Base-by-base conservation (phyloP, 2,113 vertebrate genomes). In the Poecilia latipinna region DNA sequence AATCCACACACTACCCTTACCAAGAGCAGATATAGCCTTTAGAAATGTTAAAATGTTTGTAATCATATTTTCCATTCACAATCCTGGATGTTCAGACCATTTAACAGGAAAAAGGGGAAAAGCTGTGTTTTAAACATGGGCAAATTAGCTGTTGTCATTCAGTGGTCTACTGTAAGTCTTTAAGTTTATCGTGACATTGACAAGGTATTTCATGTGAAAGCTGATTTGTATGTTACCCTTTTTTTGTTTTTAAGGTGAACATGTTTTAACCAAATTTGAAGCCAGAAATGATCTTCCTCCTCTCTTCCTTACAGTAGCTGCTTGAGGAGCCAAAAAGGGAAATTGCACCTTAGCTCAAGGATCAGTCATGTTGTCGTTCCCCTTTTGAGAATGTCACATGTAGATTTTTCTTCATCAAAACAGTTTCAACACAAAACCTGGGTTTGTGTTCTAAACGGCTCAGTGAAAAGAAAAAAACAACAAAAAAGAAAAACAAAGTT, bases 281-380 rank as follows among this genome's bases (percentile, higher is more conserved):
- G n/a, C 60, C 29, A 72, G 74, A 82, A 82, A 74, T 42, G 29
- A 44, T 75, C 86, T 82, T 80, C 82, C 91, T 93, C 72, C 54
- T 68, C 68, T 44, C 68, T 67, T 66, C 33, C 19, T 60, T 69
- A 68, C 61, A 42, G 64, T 42, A 64, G 31, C 57, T 39, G 78
- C 31, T 77, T 22, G 26, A 26, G 26, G 32, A 70, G 39, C 60
- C 60, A 51, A 33, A 24, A 84, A 61, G 64, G 32, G 54, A 61
- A 12, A 65, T 13, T 51, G 0, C 33, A 62, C 64, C 32, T 78
- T 32, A 77, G 57, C 74, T 77, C 79, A 84, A 86, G 26, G 26
- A 26, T 42, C 65, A 26, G 68, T 68, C 32, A 64, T 75, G 70
- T 77, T 42, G 42, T 28, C 64, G 1, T 64, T 82, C 54, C 70